Evolutionary conservation across 2,113 vertebrate species (phyloP).

Genomic region (Rattus rattus): DNA sequence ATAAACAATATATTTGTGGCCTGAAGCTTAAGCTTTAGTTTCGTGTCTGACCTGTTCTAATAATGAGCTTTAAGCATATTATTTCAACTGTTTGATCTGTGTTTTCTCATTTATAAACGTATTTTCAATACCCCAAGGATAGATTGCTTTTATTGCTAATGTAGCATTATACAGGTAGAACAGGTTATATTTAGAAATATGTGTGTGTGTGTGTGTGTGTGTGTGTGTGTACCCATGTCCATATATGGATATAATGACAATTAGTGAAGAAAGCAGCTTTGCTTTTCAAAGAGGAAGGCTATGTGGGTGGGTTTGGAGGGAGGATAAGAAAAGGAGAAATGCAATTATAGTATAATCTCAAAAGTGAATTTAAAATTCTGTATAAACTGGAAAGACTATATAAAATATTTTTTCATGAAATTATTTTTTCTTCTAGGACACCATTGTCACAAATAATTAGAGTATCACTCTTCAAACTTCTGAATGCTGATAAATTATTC

Average conservation of each 20-base stretch:
- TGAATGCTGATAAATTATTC: slow-evolving; percentile 11
- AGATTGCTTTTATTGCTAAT: slow-evolving; percentile 1
- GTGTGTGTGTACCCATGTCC: background rate
- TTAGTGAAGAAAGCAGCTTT: background rate
- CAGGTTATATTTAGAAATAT: background rate
- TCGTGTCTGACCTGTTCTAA: background rate
- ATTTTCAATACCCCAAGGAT: background rate
- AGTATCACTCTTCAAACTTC: background rate
- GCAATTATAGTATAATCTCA: background rate
- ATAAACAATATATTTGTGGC: background rate
- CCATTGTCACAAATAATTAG: slow-evolving; percentile 11
- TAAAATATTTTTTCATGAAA: slow-evolving; percentile 22
- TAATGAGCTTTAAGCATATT: background rate
- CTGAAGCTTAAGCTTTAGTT: background rate
- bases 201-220: background rate
- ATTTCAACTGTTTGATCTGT: background rate
- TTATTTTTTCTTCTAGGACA: slow-evolving; percentile 4
- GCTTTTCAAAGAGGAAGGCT: background rate
- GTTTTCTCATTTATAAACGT: background rate
- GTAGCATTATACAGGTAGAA: background rate
- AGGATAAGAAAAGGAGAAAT: background rate
- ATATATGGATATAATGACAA: background rate
- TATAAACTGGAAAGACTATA: background rate
- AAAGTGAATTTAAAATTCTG: background rate
- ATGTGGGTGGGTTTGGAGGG: background rate